Percentiles rank a stretch among this genome's conserved stretches.
phyloP scores from a whole-genome alignment of 2,113 vertebrate species.

The Bos indicus region DNA sequence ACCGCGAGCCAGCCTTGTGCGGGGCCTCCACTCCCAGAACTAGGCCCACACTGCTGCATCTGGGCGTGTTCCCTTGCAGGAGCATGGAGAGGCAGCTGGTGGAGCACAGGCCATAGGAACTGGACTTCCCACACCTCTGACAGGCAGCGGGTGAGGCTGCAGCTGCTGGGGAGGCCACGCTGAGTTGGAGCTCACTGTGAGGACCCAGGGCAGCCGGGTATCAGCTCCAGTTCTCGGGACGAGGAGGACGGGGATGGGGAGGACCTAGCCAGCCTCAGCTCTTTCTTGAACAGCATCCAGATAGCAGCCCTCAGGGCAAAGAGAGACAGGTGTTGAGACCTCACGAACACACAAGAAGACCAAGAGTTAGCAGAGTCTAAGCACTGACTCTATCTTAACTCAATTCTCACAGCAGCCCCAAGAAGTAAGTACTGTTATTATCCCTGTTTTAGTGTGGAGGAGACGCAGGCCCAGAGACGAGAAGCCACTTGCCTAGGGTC shows the following conservation, averaged over 20 bases:
- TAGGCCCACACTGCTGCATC: neutral
- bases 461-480: neutral
- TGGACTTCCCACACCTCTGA: neutral
- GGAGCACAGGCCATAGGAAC: neutral
- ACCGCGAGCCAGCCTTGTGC: rapidly evolving
- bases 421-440: too few relatives aligned
- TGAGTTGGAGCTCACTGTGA: neutral
- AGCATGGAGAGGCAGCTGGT: neutral
- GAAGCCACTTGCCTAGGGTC: neutral
- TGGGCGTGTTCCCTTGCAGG: neutral
- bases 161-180: neutral
- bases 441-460: neutral
- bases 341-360: neutral
- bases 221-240: neutral
- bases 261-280: neutral
- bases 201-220: neutral
- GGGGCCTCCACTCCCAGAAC: neutral
- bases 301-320: neutral
- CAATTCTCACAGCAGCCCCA: neutral
- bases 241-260: too few relatives aligned
- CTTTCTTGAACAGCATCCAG: neutral
- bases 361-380: neutral
- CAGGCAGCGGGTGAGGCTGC: neutral
- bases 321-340: neutral
- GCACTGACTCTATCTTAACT: neutral